Evolutionary conservation across 2,888 invertebrate species (phyloP).

Genomic region (Ectropis crepuscularia): DNA sequence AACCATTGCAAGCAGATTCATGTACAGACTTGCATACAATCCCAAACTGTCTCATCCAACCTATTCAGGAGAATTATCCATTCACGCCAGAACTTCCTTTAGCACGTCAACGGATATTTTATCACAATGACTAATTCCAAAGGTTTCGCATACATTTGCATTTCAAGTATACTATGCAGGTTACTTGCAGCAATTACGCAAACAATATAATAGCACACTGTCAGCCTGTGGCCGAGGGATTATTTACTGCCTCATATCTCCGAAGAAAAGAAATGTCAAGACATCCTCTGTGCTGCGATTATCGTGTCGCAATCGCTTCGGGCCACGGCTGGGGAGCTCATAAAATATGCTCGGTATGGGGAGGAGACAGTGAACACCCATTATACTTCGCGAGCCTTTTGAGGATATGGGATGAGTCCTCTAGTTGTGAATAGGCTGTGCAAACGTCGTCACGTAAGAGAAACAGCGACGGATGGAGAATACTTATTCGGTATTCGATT

Average conservation of each 20-base stretch:
- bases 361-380: conserved; percentile 57
- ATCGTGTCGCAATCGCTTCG: conserved; percentile 65
- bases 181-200: conserved; percentile 72
- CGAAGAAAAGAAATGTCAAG: conserved; percentile 69
- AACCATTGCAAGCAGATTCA: neutral
- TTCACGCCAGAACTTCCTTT: conserved; percentile 40
- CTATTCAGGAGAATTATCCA: conserved; percentile 35
- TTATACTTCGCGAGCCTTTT: conserved; percentile 50
- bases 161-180: conserved; percentile 55
- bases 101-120: conserved; percentile 42
- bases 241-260: conserved; percentile 62
- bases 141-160: conserved; percentile 69
- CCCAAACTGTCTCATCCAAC: conserved; percentile 15
- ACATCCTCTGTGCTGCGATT: conserved; percentile 62
- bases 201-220: conserved; percentile 76
- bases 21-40: conserved; percentile 1
- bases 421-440: conserved; percentile 27
- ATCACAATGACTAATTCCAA: conserved; percentile 61
- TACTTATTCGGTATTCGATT: too few species aligned
- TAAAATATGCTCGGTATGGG: conserved; percentile 56
- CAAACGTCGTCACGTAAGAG: conserved; percentile 5
- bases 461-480: conserved; percentile 4
- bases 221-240: conserved; percentile 57
- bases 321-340: conserved; percentile 56
- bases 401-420: conserved; percentile 34